Percentiles rank a stretch among this genome's conserved stretches.
phyloP scores from a whole-genome alignment of 2,888 invertebrate species.

The Acrobeloides nanus region DNA sequence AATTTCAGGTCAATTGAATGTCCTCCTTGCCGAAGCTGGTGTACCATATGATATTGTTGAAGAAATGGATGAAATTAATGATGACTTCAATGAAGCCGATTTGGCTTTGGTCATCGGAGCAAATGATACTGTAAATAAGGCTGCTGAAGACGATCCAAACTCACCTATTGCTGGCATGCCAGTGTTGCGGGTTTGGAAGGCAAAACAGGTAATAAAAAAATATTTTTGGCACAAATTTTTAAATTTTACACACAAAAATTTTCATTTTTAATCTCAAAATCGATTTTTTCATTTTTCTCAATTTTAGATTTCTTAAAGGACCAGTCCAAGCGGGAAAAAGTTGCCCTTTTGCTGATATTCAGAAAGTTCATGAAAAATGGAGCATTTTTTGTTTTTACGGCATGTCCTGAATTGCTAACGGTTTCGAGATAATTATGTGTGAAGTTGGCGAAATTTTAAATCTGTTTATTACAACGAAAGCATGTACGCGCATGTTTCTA shows the following conservation, averaged over 20 bases:
- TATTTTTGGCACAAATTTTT: neutral
- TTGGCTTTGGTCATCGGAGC: constrained; percentile 68
- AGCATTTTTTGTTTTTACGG: no score
- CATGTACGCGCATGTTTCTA: no score
- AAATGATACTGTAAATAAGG: constrained; percentile 80
- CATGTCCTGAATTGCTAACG: no score
- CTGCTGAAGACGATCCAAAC: constrained; percentile 80
- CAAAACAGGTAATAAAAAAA: constrained; percentile 65
- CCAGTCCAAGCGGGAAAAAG: no score
- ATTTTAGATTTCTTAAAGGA: no score
- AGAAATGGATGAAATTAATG: constrained; percentile 87
- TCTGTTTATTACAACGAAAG: no score
- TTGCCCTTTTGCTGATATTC: no score
- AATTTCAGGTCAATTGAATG: constrained; percentile 72
- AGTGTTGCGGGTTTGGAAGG: constrained; percentile 77
- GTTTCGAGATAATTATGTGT: no score
- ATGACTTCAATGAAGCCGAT: constrained; percentile 75
- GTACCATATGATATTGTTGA: constrained; percentile 79
- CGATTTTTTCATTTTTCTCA: neutral
- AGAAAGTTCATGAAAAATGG: no score
- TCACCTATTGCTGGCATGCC: constrained; percentile 88
- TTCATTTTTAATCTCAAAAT: no score
- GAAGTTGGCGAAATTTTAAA: no score
- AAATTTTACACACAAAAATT: no score
- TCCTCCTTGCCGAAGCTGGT: constrained; percentile 83